Evolutionary conservation across 2,797 vertebrate species (phyloP).

Genomic region (Acrossocheilus wenchowensis): DNA sequence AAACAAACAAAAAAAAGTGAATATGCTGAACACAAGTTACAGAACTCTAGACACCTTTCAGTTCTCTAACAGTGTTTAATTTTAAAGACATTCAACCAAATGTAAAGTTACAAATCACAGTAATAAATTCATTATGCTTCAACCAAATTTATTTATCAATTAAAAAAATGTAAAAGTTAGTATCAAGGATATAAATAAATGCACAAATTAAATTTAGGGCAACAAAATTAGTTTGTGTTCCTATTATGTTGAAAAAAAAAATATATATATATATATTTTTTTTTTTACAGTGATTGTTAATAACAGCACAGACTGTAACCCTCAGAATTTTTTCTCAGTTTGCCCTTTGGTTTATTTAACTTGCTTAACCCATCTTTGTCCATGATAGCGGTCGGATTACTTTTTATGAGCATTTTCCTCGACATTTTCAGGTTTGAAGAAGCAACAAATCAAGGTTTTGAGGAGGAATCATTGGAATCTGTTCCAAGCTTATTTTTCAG

Average conservation of each 20-base stretch:
- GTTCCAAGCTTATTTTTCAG: constrained; percentile 16
- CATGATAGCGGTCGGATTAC: constrained; percentile 27
- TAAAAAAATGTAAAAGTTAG: background rate
- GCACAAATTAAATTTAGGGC: background rate
- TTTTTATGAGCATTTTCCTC: background rate
- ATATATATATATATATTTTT: background rate
- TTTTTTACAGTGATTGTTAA: constrained; percentile 21
- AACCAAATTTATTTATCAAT: background rate
- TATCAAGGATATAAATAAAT: background rate
- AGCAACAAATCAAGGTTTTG: background rate
- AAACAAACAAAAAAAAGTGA: background rate
- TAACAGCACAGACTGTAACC: constrained; percentile 12
- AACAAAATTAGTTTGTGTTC: background rate
- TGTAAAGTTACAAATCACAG: background rate
- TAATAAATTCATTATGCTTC: background rate
- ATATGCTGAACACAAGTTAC: background rate
- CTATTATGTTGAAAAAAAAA: background rate
- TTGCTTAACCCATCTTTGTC: constrained; percentile 67
- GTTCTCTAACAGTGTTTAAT: background rate
- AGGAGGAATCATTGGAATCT: constrained; percentile 6
- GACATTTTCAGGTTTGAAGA: constrained; percentile 46
- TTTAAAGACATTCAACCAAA: background rate
- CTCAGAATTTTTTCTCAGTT: constrained; percentile 25
- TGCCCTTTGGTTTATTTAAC: constrained; percentile 72
- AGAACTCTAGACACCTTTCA: background rate